These are phyloP conservation scores for Dromius quadrimaculatus DNA, from an alignment of 2,888 invertebrate genomes.

Conservation along the genomic window DNA sequence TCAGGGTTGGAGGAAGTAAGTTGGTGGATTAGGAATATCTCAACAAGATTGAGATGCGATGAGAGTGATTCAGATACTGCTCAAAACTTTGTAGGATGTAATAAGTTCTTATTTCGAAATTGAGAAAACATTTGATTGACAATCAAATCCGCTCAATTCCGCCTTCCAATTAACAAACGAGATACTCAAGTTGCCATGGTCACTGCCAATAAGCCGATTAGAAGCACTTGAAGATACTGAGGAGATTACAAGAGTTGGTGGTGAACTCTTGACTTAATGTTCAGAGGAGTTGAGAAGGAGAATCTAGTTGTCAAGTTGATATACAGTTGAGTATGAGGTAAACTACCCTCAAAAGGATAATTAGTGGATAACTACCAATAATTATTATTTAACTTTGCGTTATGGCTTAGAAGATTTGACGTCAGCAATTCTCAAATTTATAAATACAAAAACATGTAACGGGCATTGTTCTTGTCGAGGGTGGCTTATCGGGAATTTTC, in stretches of 20 bases:
- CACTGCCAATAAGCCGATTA: too few relatives aligned
- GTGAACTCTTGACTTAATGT: too few relatives aligned
- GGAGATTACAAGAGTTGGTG: too few relatives aligned
- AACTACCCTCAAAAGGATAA: not conserved
- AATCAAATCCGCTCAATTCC: not conserved
- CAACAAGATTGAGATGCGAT: constrained; percentile 1
- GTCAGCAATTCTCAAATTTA: not conserved
- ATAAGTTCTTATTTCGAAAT: not conserved
- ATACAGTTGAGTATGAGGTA: too few relatives aligned
- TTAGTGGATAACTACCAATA: not conserved
- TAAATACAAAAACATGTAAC: not conserved
- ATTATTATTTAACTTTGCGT: not conserved
- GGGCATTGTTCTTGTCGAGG: not conserved
- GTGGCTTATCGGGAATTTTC: constrained; percentile 11
- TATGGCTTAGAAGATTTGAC: not conserved
- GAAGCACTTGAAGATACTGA: too few relatives aligned
- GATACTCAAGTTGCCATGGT: too few relatives aligned
- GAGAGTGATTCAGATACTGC: not conserved
- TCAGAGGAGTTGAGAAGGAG: too few relatives aligned
- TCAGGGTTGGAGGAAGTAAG: too few relatives aligned
- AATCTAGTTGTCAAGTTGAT: too few relatives aligned
- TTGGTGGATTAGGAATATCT: too few relatives aligned
- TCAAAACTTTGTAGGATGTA: not conserved
- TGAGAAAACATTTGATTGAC: not conserved
- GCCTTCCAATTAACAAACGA: too few relatives aligned